These are phyloP conservation scores for Sclerodermus sp. DNA, from an alignment of 2,888 invertebrate species.

Conservation along the genomic window DNA sequence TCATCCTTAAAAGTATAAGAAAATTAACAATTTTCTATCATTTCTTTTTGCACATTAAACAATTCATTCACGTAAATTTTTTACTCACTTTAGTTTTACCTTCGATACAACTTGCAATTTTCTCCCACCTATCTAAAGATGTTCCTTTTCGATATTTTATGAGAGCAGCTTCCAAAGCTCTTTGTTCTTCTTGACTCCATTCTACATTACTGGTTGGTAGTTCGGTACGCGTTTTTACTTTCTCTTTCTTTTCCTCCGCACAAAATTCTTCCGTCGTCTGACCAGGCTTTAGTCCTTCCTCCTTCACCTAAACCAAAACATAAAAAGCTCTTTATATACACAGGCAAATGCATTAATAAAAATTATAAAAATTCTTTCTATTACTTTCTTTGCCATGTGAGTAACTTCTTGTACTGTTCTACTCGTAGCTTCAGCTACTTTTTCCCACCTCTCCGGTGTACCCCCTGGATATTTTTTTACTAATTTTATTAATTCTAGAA, in stretches of 20 bases:
- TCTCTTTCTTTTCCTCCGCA: constrained; percentile 63
- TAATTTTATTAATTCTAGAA: constrained; percentile 75
- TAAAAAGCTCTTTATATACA: no score
- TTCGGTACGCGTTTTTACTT: constrained; percentile 64
- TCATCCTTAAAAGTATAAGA: constrained; percentile 70
- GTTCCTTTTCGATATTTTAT: constrained; percentile 80
- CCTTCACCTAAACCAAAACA: constrained; percentile 40
- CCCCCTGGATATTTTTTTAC: constrained; percentile 92
- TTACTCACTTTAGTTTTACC: constrained; percentile 80
- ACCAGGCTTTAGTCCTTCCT: constrained; percentile 58
- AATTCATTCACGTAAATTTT: neutral
- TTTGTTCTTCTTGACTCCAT: constrained; percentile 90
- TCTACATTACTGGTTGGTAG: constrained; percentile 60
- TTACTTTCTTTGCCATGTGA: constrained; percentile 83
- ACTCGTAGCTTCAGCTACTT: constrained; percentile 80
- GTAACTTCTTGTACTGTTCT: constrained; percentile 77
- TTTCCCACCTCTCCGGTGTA: constrained; percentile 85
- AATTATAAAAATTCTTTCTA: no score
- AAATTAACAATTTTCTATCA: constrained; percentile 5
- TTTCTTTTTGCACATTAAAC: no score
- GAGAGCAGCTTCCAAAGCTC: constrained; percentile 82
- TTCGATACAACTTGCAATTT: constrained; percentile 82
- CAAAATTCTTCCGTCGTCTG: constrained; percentile 61
- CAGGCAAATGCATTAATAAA: neutral
- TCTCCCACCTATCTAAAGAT: constrained; percentile 85